Base-by-base conservation (phyloP, 2,113 vertebrate species). In the Bettongia penicillata region DNA sequence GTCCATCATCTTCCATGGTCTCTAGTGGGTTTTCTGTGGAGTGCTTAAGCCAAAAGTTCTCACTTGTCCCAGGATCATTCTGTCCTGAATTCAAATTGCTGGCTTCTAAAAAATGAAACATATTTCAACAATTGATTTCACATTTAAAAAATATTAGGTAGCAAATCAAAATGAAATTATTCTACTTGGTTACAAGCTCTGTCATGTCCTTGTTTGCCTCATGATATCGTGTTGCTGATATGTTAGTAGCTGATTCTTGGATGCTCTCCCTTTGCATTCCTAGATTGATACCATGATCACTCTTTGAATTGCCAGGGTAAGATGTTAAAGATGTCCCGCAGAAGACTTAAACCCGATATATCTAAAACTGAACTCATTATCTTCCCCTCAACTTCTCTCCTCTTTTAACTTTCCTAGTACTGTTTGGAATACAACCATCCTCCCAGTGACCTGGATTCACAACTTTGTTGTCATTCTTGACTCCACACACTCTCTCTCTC, bases 101-200 rank as follows among this genome's bases (percentile, higher is more conserved):
- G 93, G 91, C 95, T 49, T 98, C 99, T 99, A 98, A 89, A 97
- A 97, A 94, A 98, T 91, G 94, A 98, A 94, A 98, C 93, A 96
- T 96, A 97, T 95, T 51, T 89, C 51, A 95, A 91, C 51, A 91
- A 49, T 55, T 53, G 49, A 93, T 98, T 96, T 97, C 94, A 96
- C 91, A 95, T 1, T 89, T 6, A 10, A 57, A 95, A 61, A 96
- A 61, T 14, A 94, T 43, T 28, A 55, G 90, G 89, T 94, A 93
- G 26, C 25, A 89, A 94, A 51, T 49, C 43, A 55, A 53, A 84
- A 89, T 11, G 51, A 95, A 77, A 90, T 92, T 90, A 53, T 51
- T 50, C 24, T 23, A 31, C 24, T 47, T 14, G 8, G 91, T 92
- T 47, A 61, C 84, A 84, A 84, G 37, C 16, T 77, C 8, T 22